Evolutionary conservation across 1,140 invertebrate species (phyloP), one percentile per base, ranked within the genome.

Genomic region (Lasioglossum baleicum): DNA sequence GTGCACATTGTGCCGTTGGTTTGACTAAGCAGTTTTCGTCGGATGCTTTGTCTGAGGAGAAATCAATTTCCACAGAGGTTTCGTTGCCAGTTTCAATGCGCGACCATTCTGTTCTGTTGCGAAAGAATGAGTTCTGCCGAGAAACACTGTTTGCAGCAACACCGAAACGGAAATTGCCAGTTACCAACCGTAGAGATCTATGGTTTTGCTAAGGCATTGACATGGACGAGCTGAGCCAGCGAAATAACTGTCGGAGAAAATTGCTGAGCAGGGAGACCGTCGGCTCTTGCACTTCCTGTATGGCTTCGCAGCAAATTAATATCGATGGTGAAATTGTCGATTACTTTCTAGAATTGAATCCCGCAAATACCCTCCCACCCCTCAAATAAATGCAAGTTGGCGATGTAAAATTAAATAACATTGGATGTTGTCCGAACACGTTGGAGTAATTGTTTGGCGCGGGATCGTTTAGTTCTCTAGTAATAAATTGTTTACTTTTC

Each of bases 241-340:
- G 72, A 82, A 86, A 86, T 85, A 82, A 86, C 83, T 81, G 67
- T 56, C 48, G 56, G 68, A 61, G 82, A 76, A 84, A 84, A 83
- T 84, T 76, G 82, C 82, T 76, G 71, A 80, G 83, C 67, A 51
- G 51, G 35, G 58, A 69, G 51, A 61, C 66, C 31, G 35, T 61
- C 68, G 64, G 31, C 35, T 68, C 51, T 75, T 80, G 60, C 68
- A 77, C 81, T 85, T 83, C 70, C 64, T 75, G 53, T 65, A 60
- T 63, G 58, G 48, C 60, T 42, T 58, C 63, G 42, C 80, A 40
- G 58, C 75, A 56, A 82, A 74, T 86, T 86, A 80, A 87, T 86
- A 74, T n/a, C 67, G 78, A 75, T 72, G 72, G 68, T 69, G 65
- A 67, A 67, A 67, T 48, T 48, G n/a, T 7, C 10, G 22, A 48